Evolutionary conservation across 2,113 vertebrate species (phyloP), one percentile per base, ranked within the genome.

Genomic region (Thalassarche chlororhynchos): DNA sequence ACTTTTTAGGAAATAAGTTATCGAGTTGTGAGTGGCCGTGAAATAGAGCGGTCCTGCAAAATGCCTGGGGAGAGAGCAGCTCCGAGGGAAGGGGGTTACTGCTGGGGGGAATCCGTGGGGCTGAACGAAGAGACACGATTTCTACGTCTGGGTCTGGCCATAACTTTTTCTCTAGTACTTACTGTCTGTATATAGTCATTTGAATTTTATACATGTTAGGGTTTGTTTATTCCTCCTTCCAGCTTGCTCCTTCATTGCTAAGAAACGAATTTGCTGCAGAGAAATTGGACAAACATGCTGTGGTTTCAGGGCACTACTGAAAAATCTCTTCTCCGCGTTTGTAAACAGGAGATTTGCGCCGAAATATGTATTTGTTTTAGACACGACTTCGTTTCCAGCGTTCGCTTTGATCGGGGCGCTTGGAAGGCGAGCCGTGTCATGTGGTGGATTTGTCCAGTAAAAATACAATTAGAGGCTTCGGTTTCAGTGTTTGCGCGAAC

Each of bases 391-490:
- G 7, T 89, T 90, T 18, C 65, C 82, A 92, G 78, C 6, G 0
- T 1, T 52, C 2, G 2, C 95, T 89, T 87, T 93, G 95, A 70
- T 65, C 38, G 2, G 51, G 51, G 81, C 2, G 2, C 85, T 84
- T 2, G 38, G 84, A 70, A 80, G 51, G 60, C 13, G 2, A 78
- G 70, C 26, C 3, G 1, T 52, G 89, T 77, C 90, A 32, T 18
- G 54, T 12, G 55, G n/a, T 2, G 25, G 77, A 10, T 79, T 74
- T 55, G 84, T 82, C 65, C 94, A 55, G 84, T 20, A 54, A 36
- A 93, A 89, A 68, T 44, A 87, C 91, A 87, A 74, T 69, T 38
- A 58, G 87, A 82, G 74, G 89, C 60, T 93, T 89, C 5, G 18
- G 42, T 87, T 75, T n/a, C 52, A 47, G 81, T 13, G 84, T 75